Percentiles rank a stretch among this genome's conserved stretches.
Conservation (phyloP, 92 coral and sea anemone species). For the Actinernus sp. region DNA sequence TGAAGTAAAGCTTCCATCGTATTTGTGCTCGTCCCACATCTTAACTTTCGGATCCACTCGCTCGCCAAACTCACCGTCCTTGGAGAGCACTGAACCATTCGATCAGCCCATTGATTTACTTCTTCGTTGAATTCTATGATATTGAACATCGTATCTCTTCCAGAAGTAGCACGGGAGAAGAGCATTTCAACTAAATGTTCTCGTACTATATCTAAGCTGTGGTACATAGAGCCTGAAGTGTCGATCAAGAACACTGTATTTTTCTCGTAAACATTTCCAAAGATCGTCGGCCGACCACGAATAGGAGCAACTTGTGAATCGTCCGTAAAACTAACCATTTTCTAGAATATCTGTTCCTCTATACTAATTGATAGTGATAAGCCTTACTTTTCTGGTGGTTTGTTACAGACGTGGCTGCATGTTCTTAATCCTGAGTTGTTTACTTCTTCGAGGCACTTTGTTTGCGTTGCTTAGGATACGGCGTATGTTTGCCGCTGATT, state of each 20-base stretch:
- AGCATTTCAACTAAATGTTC: slow-evolving; percentile 91
- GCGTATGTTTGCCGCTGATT: too few relatives aligned
- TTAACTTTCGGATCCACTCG: slow-evolving; percentile 82
- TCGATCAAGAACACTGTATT: slow-evolving; percentile 87
- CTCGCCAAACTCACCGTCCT: slow-evolving; percentile 84
- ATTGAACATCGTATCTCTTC: slow-evolving; percentile 94
- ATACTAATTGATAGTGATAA: too few relatives aligned
- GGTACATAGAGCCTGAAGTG: slow-evolving; percentile 97
- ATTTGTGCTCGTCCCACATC: slow-evolving; percentile 93
- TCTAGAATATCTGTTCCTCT: neutral
- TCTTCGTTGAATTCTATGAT: slow-evolving; percentile 87
- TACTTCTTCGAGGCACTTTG: too few relatives aligned
- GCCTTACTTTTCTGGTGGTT: too few relatives aligned
- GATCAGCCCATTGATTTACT: slow-evolving; percentile 85
- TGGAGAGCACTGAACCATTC: slow-evolving; percentile 84
- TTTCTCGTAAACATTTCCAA: slow-evolving; percentile 89
- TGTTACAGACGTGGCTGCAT: too few relatives aligned
- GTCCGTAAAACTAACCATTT: slow-evolving; percentile 71
- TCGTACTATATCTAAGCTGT: slow-evolving; percentile 81
- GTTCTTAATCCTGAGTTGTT: too few relatives aligned
- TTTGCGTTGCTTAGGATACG: too few relatives aligned
- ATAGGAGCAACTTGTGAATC: slow-evolving; percentile 69
- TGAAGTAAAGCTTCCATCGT: slow-evolving; percentile 95
- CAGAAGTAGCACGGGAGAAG: slow-evolving; percentile 81
- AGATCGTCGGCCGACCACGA: slow-evolving; percentile 81